phyloP scores from a whole-genome alignment of 2,888 invertebrate species.

The Ennomos fuscantarius region DNA sequence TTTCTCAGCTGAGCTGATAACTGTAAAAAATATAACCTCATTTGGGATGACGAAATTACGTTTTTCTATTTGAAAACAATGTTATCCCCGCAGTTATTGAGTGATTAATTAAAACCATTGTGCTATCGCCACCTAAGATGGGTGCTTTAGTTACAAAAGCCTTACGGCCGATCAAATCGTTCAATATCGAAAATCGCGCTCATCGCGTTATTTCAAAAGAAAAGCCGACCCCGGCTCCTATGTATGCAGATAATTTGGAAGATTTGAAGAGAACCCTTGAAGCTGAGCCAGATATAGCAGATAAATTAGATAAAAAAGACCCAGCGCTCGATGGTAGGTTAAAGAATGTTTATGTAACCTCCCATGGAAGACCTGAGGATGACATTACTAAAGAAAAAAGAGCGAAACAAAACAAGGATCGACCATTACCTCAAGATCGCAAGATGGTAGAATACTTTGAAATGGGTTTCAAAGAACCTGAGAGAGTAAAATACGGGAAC shows the following conservation, averaged over 20 bases:
- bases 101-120: constrained; percentile 35
- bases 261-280: constrained; percentile 87
- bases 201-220: constrained; percentile 88
- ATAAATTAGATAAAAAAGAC: constrained; percentile 87
- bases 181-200: constrained; percentile 91
- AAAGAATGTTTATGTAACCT: constrained; percentile 90
- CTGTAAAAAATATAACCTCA: constrained; percentile 51
- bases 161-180: constrained; percentile 86
- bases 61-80: constrained; percentile 38
- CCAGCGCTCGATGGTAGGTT: constrained; percentile 86
- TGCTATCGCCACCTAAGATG: constrained; percentile 84
- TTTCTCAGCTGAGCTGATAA: too few species aligned
- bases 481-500: constrained; percentile 85
- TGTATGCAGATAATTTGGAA: constrained; percentile 84
- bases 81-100: constrained; percentile 36
- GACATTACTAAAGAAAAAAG: constrained; percentile 69
- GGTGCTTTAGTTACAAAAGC: constrained; percentile 87
- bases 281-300: constrained; percentile 86
- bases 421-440: constrained; percentile 86
- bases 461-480: constrained; percentile 89
- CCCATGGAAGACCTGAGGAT: constrained; percentile 84
- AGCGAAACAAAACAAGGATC: constrained; percentile 61
- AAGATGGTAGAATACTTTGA: constrained; percentile 81
- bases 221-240: constrained; percentile 89
- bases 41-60: constrained; percentile 35